Percentiles rank a stretch among this genome's conserved stretches.
These are phyloP conservation scores for Hypocryptadius cinnamomeus DNA, from an alignment of 2,113 vertebrate species.

Conservation along the genomic window DNA sequence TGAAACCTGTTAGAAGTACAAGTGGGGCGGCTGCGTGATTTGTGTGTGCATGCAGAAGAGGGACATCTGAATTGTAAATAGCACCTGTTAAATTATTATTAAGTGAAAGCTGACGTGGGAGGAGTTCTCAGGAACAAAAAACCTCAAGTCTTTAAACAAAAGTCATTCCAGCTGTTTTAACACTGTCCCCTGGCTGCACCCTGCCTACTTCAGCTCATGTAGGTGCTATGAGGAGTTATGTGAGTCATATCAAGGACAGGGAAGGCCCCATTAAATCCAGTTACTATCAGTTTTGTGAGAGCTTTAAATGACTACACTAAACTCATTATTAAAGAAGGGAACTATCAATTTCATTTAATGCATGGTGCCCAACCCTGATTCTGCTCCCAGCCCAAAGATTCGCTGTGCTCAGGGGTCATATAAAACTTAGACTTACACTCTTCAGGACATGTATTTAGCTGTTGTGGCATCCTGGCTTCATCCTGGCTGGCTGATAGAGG, in stretches of 20 bases:
- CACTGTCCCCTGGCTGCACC: background rate
- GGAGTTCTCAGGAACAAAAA: slow-evolving; percentile 5
- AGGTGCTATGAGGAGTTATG: background rate
- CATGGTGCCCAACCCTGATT: background rate
- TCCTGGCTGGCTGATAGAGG: background rate
- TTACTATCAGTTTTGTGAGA: slow-evolving; percentile 25
- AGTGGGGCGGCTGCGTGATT: background rate
- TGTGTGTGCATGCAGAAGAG: background rate
- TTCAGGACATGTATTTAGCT: background rate
- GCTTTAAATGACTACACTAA: slow-evolving; percentile 19
- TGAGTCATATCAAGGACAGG: slow-evolving; percentile 27
- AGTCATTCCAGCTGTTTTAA: slow-evolving; percentile 5
- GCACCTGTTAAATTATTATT: slow-evolving; percentile 38
- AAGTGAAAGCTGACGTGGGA: slow-evolving; percentile 21
- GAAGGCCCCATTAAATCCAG: slow-evolving; percentile 30
- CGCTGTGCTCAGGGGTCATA: accelerated
- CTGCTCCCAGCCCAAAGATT: background rate
- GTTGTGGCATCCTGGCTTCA: background rate
- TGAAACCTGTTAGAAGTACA: background rate
- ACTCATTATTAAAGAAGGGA: slow-evolving; percentile 34
- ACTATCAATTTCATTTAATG: slow-evolving; percentile 36
- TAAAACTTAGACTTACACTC: background rate
- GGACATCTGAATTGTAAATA: slow-evolving; percentile 34
- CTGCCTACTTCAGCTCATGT: background rate
- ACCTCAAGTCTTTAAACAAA: slow-evolving; percentile 11